A percentile compares a stretch with the other conserved stretches of the same genome.
These are phyloP conservation scores for Ellobium chinense DNA, from an alignment of 2,888 invertebrate genomes.

Conservation along the genomic window DNA sequence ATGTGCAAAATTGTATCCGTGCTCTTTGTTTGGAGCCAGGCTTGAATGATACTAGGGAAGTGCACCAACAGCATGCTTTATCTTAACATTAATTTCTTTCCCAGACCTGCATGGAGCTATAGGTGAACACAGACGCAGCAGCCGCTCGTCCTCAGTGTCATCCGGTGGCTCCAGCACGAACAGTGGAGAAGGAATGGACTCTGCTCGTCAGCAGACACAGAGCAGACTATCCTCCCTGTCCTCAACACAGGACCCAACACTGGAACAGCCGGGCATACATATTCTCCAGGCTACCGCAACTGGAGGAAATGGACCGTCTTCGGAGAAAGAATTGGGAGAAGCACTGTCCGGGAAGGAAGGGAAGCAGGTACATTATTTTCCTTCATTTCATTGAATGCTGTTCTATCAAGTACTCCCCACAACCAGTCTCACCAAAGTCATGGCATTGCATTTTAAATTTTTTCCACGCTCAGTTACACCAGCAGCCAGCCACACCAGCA, in stretches of 20 bases:
- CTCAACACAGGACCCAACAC: no score
- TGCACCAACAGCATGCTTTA: no score
- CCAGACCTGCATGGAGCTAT: conserved; percentile 38
- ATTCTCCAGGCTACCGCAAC: background rate
- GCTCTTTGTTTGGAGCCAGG: no score
- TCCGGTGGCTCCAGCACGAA: conserved; percentile 36
- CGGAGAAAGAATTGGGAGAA: background rate
- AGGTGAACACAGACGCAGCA: conserved; percentile 38
- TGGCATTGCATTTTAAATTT: no score
- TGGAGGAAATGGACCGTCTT: background rate
- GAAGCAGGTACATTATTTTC: background rate
- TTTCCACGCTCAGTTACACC: no score
- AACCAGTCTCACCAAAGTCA: no score
- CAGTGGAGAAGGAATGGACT: conserved; percentile 9
- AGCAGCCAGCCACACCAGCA: no score
- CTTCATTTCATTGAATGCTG: background rate
- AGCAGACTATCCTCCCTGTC: background rate
- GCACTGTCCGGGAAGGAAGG: conserved; percentile 6
- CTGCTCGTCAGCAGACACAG: background rate
- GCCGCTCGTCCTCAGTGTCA: conserved; percentile 36
- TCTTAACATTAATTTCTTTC: background rate
- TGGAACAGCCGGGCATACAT: background rate
- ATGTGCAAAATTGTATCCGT: no score
- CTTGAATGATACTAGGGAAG: no score
- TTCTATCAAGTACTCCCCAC: background rate